phyloP scores from a whole-genome alignment of 2,797 vertebrate species.

The Falco cherrug region DNA sequence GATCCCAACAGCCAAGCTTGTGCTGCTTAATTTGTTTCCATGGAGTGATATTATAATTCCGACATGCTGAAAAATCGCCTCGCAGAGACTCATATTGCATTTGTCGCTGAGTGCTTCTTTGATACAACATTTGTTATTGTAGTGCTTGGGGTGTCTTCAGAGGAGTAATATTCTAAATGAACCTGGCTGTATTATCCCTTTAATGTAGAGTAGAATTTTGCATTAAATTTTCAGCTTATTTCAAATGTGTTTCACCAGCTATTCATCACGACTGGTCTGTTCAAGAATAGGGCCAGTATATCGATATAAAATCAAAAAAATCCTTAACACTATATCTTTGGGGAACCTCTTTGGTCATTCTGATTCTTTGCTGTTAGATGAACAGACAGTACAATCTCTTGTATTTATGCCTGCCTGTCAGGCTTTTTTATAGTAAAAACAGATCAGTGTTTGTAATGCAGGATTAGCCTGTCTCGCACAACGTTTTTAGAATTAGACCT shows the following conservation, averaged over 20 bases:
- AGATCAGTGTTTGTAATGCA: constrained; percentile 11
- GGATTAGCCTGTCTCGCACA: constrained; percentile 30
- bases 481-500: not conserved
- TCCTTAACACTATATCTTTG: not conserved
- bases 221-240: constrained; percentile 27
- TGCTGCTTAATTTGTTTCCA: constrained; percentile 69
- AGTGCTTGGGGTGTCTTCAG: constrained; percentile 42
- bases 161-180: constrained; percentile 66
- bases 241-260: constrained; percentile 4
- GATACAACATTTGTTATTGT: constrained; percentile 51
- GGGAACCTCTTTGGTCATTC: not conserved
- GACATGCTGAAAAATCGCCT: constrained; percentile 65
- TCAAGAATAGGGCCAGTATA: not conserved
- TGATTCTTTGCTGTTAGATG: constrained; percentile 9
- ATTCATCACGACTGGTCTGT: not conserved
- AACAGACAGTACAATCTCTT: not conserved
- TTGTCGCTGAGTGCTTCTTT: constrained; percentile 43
- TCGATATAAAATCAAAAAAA: constrained; percentile 22
- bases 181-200: constrained; percentile 37
- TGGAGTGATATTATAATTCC: constrained; percentile 51
- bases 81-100: constrained; percentile 41
- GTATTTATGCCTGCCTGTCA: constrained; percentile 19
- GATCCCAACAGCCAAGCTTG: constrained; percentile 17
- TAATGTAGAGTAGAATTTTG: not conserved
- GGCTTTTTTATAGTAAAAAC: constrained; percentile 12